phyloP scores from a whole-genome alignment of 2,113 vertebrate species.

The Hippocampus barbouri region DNA sequence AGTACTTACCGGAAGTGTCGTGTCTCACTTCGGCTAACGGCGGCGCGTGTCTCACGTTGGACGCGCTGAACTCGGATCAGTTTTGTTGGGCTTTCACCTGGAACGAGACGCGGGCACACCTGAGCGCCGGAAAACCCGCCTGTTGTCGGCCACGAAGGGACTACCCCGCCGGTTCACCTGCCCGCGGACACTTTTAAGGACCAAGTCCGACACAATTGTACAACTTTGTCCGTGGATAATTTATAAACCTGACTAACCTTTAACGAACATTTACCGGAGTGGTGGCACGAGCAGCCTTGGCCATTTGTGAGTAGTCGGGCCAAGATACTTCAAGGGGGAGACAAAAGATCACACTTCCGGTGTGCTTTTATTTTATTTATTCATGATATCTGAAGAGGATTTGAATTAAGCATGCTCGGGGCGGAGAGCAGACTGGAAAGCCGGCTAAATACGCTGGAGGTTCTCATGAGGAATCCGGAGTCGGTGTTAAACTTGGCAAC shows the following conservation, averaged over 20 bases:
- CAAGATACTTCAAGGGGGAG: background rate
- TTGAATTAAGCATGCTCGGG: conserved; percentile 73
- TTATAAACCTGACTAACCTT: conserved; percentile 34
- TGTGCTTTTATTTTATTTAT: conserved; percentile 1
- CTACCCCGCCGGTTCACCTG: background rate
- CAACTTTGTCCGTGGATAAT: conserved; percentile 19
- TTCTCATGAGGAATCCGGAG: conserved; percentile 81
- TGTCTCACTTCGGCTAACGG: background rate
- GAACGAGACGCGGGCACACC: conserved; percentile 15
- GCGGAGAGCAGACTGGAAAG: conserved; percentile 75
- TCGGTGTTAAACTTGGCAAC: conserved; percentile 88
- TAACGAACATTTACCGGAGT: conserved; percentile 1
- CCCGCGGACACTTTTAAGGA: conserved; percentile 1
- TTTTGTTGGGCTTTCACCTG: conserved; percentile 35
- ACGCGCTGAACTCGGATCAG: conserved; percentile 27
- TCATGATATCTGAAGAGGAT: conserved; percentile 35
- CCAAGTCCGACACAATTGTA: background rate
- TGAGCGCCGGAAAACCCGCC: conserved; percentile 3
- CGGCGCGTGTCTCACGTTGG: conserved; percentile 5
- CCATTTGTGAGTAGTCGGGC: background rate
- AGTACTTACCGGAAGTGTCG: conserved; percentile 17
- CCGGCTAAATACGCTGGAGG: conserved; percentile 83
- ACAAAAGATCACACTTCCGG: conserved; percentile 12
- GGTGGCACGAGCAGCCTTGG: conserved; percentile 38
- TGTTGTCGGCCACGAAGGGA: background rate